Evolutionary conservation across 2,113 vertebrate genomes (phyloP), one percentile per base, ranked within the genome.

Genomic region (Entosphenus tridentatus): DNA sequence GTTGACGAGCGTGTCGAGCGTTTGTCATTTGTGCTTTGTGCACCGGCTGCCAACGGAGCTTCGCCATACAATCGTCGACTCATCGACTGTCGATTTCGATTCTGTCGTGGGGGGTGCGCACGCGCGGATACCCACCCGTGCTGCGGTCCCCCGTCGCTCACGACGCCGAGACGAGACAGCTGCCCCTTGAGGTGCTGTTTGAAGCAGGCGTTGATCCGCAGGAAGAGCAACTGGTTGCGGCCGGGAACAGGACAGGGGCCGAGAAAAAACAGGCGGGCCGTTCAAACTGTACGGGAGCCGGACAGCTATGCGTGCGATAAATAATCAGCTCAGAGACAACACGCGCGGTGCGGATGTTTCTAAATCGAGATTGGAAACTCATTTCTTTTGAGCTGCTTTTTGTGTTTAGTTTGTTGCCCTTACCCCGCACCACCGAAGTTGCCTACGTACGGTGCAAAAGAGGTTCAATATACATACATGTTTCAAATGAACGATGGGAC

Each of bases 121-220:
- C 14, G 12, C 14, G 68, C 54, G 14, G 14, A 11, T 3, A 69
- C 83, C 13, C 79, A 95, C 93, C 93, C 93, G 2, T 96, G 81
- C 73, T 89, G 89, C 65, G 93, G 93, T 72, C 92, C 93, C 73
- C 92, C 93, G 1, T 98, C 89, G 57, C 95, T 95, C 70, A 86
- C 75, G 59, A 98, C 92, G 1, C 86, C 87, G 17, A 98, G 83
- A 67, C 89, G 87, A 70, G 83, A 79, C 73, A 98, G 80, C 72
- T 96, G 93, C 75, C 84, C 86, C 83, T 95, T 96, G 76, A 96
- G 80, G 77, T 98, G 88, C 70, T 89, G 77, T 76, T 95, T 96
- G 75, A 90, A 89, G 77, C 89, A 84, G 72, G 82, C 79, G 1
- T 96, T 96, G 69, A 98, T 98, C 78, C 83, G 83, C 73, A 89